Percentiles rank a stretch among this genome's conserved stretches.
These are phyloP conservation scores for Leptoclinus maculatus DNA, from an alignment of 2,797 vertebrate species.

Conservation along the genomic window DNA sequence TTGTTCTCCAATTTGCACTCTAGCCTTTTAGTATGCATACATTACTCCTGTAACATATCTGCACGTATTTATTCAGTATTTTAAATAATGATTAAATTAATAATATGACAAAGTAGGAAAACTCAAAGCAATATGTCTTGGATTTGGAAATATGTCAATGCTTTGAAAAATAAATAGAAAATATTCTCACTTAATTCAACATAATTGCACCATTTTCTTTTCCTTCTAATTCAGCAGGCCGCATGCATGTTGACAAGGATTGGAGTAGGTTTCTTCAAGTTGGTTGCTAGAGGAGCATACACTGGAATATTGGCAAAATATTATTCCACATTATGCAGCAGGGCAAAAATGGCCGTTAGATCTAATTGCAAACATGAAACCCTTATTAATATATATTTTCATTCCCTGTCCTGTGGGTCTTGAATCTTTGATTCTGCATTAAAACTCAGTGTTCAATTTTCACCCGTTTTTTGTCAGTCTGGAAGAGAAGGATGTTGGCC, in stretches of 20 bases:
- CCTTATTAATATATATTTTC: conserved; percentile 27
- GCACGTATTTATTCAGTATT: neutral
- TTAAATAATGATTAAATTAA: conserved; percentile 2
- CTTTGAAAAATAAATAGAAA: neutral
- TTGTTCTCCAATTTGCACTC: neutral
- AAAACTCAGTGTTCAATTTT: conserved; percentile 36
- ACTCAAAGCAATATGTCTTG: neutral
- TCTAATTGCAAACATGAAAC: conserved; percentile 54
- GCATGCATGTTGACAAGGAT: neutral
- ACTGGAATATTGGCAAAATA: conserved; percentile 39
- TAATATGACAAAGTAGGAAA: neutral
- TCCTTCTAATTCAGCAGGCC: neutral
- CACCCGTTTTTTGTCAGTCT: conserved; percentile 18
- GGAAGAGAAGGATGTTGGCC: conserved; percentile 8
- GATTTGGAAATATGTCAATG: neutral
- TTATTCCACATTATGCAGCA: conserved; percentile 32
- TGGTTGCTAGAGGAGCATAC: neutral
- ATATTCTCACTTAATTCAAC: neutral
- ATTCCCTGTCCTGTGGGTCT: conserved; percentile 21
- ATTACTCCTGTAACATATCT: neutral
- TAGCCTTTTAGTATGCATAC: neutral
- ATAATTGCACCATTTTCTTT: neutral
- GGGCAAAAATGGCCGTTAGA: conserved; percentile 39
- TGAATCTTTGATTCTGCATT: conserved; percentile 46
- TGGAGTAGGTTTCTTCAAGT: neutral